These are phyloP conservation scores for Bombus superbus DNA, from an alignment of 1,140 invertebrate species.

Conservation along the genomic window DNA sequence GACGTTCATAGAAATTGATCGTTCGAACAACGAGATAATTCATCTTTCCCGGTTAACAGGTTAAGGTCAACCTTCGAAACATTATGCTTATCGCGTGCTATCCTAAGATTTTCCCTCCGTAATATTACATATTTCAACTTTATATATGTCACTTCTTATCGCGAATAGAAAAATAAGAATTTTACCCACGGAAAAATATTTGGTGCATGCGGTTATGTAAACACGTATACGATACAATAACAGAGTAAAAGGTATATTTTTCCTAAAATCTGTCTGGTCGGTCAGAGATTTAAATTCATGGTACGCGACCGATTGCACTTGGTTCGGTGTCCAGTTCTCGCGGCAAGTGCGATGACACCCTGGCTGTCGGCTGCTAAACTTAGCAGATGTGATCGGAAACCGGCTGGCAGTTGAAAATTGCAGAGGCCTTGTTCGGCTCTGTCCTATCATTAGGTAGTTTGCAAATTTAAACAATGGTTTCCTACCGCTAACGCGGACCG, in stretches of 20 bases:
- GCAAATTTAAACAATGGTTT: conserved; percentile 81
- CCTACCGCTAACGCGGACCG: conserved; percentile 71
- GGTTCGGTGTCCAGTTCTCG: not conserved
- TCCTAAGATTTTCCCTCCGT: too few species aligned
- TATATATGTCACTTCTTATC: too few species aligned
- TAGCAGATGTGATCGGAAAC: conserved; percentile 70
- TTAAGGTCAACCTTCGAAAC: not conserved
- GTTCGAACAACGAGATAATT: not conserved
- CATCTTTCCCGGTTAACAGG: not conserved
- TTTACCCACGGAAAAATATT: too few species aligned
- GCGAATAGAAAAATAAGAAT: too few species aligned
- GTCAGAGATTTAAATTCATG: too few species aligned
- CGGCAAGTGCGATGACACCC: conserved; percentile 48
- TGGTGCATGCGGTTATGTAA: too few species aligned
- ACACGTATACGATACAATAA: too few species aligned
- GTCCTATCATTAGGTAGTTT: conserved; percentile 80
- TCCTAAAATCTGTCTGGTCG: too few species aligned
- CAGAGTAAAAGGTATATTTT: too few species aligned
- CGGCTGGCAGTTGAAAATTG: conserved; percentile 73
- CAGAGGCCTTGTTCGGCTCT: conserved; percentile 76
- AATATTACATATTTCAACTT: too few species aligned
- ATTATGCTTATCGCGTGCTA: too few species aligned
- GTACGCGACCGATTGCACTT: not conserved
- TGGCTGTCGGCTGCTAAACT: conserved; percentile 25
- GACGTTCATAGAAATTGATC: not conserved